Evolutionary conservation across 2,797 vertebrate species (phyloP).

Genomic region (Avahi laniger): DNA sequence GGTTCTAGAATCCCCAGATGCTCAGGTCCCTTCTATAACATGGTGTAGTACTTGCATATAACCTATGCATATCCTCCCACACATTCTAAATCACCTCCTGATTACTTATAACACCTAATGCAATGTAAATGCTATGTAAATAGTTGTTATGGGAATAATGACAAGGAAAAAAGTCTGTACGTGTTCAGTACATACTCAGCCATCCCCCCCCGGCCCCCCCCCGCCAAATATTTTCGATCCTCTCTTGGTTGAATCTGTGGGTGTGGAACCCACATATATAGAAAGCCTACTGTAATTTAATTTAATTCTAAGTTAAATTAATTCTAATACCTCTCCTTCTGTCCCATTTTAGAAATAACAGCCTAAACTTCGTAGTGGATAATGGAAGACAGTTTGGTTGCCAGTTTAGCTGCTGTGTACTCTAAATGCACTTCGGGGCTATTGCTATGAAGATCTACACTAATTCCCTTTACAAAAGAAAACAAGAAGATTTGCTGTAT

Average conservation of each 20-base stretch:
- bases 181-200: not conserved
- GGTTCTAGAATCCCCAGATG: not conserved
- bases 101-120: not conserved
- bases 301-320: slow-evolving; percentile 4
- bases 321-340: not conserved
- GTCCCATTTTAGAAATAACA: slow-evolving; percentile 7
- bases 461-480: not conserved
- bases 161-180: not conserved
- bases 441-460: not conserved
- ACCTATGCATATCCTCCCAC: not conserved
- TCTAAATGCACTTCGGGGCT: not conserved
- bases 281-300: not conserved
- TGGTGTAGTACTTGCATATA: not conserved
- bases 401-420: not conserved
- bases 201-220: not conserved
- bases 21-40: not conserved
- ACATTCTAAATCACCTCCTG: not conserved
- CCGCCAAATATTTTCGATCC: not conserved
- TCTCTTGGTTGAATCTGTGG: not conserved
- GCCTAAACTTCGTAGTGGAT: not conserved
- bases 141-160: not conserved
- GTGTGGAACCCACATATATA: not conserved
- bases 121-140: not conserved
- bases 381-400: not conserved
- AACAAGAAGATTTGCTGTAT: not conserved